phyloP scores from a whole-genome alignment of 2,888 invertebrate genomes.

The Caenorhabditis drosophilae region DNA sequence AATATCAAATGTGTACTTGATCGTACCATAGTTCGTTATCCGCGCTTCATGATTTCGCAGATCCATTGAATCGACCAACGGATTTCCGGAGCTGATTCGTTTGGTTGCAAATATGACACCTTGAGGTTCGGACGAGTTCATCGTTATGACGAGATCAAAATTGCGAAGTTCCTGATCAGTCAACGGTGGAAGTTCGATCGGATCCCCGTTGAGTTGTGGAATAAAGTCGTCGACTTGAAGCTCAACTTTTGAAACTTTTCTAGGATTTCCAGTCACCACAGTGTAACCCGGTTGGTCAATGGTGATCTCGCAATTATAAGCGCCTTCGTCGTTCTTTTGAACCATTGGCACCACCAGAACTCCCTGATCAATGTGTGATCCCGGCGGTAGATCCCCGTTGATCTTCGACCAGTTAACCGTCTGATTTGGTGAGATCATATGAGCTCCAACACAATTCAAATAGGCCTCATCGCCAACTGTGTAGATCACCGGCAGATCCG shows the following conservation, averaged over 20 bases:
- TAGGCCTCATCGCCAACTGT: constrained; percentile 30
- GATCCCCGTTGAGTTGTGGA: constrained; percentile 54
- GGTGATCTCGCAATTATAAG: constrained; percentile 3
- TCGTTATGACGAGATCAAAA: constrained; percentile 49
- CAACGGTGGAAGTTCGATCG: constrained; percentile 56
- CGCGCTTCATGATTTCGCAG: constrained; percentile 29
- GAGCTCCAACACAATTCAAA: constrained; percentile 22
- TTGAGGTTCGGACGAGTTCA: constrained; percentile 45
- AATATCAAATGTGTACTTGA: constrained; percentile 58
- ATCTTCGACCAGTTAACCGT: constrained; percentile 17
- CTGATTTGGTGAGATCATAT: constrained; percentile 8
- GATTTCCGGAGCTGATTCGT: constrained; percentile 19
- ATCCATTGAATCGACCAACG: constrained; percentile 14
- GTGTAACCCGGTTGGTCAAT: neutral
- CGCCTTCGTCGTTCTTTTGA: constrained; percentile 41
- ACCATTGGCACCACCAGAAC: constrained; percentile 42
- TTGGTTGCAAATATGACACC: constrained; percentile 36
- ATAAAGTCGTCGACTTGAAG: constrained; percentile 61
- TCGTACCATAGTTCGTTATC: constrained; percentile 43
- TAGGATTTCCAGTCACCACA: too few relatives aligned
- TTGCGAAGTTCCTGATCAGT: constrained; percentile 48
- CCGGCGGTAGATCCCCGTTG: constrained; percentile 34
- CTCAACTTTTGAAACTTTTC: constrained; percentile 38
- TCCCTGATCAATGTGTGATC: constrained; percentile 37
- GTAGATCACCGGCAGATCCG: constrained; percentile 26